Evolutionary conservation across 2,797 vertebrate genomes (phyloP), one percentile per base, ranked within the genome.

Genomic region (Artibeus jamaicensis): DNA sequence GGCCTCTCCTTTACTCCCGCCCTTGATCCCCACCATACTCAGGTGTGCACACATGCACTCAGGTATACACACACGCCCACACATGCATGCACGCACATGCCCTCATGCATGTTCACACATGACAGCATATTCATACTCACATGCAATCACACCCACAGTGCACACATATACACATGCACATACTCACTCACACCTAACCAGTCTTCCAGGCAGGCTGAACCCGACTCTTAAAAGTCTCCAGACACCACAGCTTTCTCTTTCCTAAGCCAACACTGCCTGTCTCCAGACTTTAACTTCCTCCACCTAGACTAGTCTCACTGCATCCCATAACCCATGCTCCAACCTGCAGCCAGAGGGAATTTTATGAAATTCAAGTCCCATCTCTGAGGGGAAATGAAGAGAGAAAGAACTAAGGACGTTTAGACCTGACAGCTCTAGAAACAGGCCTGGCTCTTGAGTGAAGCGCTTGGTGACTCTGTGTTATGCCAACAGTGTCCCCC

Each of bases 311-410:
- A 18, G 29, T 1, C 57, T 71, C 18, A 0, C 6, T 0, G 8
- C 44, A 26, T 57, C 53, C 18, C 65, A 29, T n/a, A 19, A 10
- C 6, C 55, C 6, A 0, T 2, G n/a, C 16, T 89, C 59, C 42
- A 50, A 42, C 67, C 85, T 77, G 34, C 1, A 65, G 29, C 71
- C 34, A 26, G 81, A 86, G 57, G 14, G 29, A 53, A 44, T 34
- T 89, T 73, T 42, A 65, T 79, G 83, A 78, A 65, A 71, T 29
- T 37, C n/a, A 67, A 89, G 62, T 68, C 67, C 21, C 24, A 46
- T 6, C 67, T 62, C 42, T 82, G 53, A 53, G 19, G 34, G 39
- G 26, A 65, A 59, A 59, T 26, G 57, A 59, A 37, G 83, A 57
- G 53, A 50, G 29, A 79, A 7, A 29, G 4, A 84, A 88, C n/a